Conservation (phyloP, 1,140 invertebrate species). For the Bombus balteatus region DNA sequence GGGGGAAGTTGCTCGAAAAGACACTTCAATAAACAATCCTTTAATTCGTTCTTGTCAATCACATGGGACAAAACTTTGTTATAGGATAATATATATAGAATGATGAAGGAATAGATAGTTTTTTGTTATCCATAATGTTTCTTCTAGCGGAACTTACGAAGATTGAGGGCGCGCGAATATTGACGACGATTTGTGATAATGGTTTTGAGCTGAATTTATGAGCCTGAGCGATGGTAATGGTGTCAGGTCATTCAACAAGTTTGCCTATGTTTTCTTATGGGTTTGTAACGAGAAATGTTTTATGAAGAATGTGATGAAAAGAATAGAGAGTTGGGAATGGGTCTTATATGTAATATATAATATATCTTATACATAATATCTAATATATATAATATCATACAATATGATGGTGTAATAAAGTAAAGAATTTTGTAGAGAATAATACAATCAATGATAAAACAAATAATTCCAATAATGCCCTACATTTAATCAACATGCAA, state of each 20-base stretch:
- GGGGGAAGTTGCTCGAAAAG: background rate
- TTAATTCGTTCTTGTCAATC: conserved; percentile 56
- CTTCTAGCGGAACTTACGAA: background rate
- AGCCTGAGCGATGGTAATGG: background rate
- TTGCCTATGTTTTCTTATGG: background rate
- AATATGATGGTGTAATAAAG: too few relatives aligned
- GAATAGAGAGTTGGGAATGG: background rate
- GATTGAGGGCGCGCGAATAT: conserved; percentile 5
- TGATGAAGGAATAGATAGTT: conserved; percentile 18
- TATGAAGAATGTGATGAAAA: background rate
- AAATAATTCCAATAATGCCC: too few relatives aligned
- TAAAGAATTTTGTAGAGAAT: background rate
- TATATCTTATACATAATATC: too few relatives aligned
- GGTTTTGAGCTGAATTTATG: background rate
- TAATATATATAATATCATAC: too few relatives aligned
- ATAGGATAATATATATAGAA: conserved; percentile 15
- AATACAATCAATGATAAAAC: too few relatives aligned
- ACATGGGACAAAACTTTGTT: conserved; percentile 48
- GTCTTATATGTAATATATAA: background rate
- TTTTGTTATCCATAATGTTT: background rate
- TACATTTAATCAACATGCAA: background rate
- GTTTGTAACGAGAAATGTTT: background rate
- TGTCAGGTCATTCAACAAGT: background rate
- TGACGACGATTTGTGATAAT: background rate
- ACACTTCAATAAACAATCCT: conserved; percentile 52